Evolutionary conservation across 2,113 vertebrate genomes (phyloP).

Genomic region (Leucosticte australis): DNA sequence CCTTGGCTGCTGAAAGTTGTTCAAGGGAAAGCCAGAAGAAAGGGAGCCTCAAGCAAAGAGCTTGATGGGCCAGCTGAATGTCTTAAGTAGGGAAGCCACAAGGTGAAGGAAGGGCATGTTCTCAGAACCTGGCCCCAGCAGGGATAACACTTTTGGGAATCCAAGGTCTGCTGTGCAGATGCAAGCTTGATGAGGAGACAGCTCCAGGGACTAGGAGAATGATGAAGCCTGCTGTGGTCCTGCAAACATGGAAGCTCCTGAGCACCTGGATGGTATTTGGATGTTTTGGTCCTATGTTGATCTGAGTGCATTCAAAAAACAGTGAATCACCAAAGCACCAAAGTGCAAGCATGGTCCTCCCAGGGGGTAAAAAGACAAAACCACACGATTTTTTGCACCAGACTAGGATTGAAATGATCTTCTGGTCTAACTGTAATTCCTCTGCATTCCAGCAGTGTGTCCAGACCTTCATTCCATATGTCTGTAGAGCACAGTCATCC

Average conservation of each 20-base stretch:
- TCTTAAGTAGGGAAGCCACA: not conserved
- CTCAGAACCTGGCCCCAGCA: not conserved
- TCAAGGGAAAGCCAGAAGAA: not conserved
- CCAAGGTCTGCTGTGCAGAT: not conserved
- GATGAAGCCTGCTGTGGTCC: not conserved
- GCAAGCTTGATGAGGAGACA: not conserved
- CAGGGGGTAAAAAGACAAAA: not conserved
- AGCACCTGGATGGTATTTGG: not conserved
- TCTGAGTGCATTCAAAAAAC: not conserved
- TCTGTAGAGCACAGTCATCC: not conserved
- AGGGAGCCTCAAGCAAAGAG: not conserved
- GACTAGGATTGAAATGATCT: not conserved
- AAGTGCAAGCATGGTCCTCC: not conserved
- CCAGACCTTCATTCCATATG: not conserved
- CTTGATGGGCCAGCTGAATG: not conserved
- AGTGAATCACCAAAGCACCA: not conserved
- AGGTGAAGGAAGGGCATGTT: not conserved
- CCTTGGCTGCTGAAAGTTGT: not conserved
- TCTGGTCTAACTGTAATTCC: not conserved
- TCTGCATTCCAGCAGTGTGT: not conserved
- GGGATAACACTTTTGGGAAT: not conserved
- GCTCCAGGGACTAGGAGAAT: not conserved
- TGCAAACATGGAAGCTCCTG: not conserved
- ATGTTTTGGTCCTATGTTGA: rapidly evolving
- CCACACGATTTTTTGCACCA: not conserved